These are phyloP conservation scores for Lutjanus erythropterus DNA, from an alignment of 2,113 vertebrate species.

Conservation along the genomic window DNA sequence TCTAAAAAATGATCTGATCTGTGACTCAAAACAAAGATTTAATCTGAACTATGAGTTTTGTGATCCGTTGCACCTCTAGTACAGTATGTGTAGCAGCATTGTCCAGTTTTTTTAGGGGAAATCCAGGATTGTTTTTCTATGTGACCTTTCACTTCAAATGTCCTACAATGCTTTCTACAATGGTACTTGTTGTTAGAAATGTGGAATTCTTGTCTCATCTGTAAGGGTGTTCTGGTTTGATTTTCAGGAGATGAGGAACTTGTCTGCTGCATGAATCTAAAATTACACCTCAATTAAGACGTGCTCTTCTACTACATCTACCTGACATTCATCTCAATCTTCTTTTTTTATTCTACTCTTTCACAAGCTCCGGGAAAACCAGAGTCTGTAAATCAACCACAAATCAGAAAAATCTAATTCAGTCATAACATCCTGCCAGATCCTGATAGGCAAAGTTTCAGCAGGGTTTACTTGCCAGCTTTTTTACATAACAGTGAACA, in stretches of 20 bases:
- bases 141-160: background rate
- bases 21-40: too few species aligned
- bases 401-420: conserved; percentile 10
- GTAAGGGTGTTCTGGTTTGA: background rate
- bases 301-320: background rate
- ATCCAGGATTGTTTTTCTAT: background rate
- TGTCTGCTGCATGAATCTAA: background rate
- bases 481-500: background rate
- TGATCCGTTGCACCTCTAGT: too few species aligned
- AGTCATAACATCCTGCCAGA: background rate
- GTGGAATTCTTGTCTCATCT: background rate
- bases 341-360: background rate
- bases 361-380: background rate
- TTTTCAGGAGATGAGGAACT: background rate
- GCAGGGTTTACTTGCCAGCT: background rate
- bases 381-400: conserved; percentile 5
- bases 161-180: background rate
- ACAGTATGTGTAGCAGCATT: background rate
- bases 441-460: background rate
- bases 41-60: too few species aligned
- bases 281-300: background rate
- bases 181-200: background rate
- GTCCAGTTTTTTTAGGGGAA: background rate
- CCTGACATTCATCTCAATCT: background rate
- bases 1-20: too few species aligned